Evolutionary conservation across 1,140 invertebrate species (phyloP), one percentile per base, ranked within the genome.

Genomic region (Drosophila pruinosa): DNA sequence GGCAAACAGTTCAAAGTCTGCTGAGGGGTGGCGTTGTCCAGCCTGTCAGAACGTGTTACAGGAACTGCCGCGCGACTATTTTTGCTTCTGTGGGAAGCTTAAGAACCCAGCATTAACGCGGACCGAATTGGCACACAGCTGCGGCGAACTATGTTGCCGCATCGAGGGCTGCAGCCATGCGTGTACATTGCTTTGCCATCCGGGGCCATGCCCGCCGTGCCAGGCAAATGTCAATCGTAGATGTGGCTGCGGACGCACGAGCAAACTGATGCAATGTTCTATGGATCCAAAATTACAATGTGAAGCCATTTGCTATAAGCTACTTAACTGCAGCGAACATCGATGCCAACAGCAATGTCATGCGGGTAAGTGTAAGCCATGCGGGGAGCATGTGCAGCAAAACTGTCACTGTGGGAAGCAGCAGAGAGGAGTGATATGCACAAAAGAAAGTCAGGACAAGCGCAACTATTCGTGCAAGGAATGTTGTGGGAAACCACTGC

Each of bases 151-250:
- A 0, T 99, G 98, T 89, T 94, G 94, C 15, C 94, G 95, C 17
- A 89, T 91, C 4, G 92, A 94, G 43, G 91, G 94, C 6, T 99
- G 98, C 90, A 92, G 93, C 1, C 98, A 99, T 91, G 94, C 94
- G 1, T 99, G 98, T 91, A 96, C 94, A 2, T 90, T 97, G 62
- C 92, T 97, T 0, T 99, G 98, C 91, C 98, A 99, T 92, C 97
- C 98, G 0, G 98, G 96, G 0, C 95, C 95, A 0, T 97, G 96
- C 90, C 97, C 97, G 5, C 94, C 95, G 0, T 98, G 97, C 90
- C 92, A 93, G 71, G 93, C 94, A 2, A 93, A 93, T 78, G 92
- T 94, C 45, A 81, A 75, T 21, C 94, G 94, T 41, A 89, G 93
- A 64, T 97, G 97, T 83, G 95, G 94, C 2, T 98, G 97, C 81